Evolutionary conservation across 2,888 invertebrate species (phyloP), one percentile per base, ranked within the genome.

Genomic region (Tipula confusa): DNA sequence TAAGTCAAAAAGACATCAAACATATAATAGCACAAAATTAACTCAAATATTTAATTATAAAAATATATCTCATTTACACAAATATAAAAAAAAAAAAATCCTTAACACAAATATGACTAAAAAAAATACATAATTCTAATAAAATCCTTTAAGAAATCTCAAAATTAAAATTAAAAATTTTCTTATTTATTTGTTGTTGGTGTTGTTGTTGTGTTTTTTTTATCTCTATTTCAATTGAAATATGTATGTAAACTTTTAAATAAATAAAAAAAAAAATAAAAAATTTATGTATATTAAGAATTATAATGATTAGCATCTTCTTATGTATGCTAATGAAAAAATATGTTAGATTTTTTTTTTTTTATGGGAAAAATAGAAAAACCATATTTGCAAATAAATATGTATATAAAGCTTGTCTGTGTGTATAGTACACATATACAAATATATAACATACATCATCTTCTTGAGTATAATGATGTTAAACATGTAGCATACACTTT

Each of bases 31-130:
- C 64, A 64, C 64, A 64, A 64, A 64, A 64, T 64, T 64, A 64
- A 64, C 64, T 64, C 64, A 64, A 64, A 64, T 64, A 64, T 64
- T 64, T 64, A 64, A 64, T 64, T 64, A 64, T 18, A 64, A 64
- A 64, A 64, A 64, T 64, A 64, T 64, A 64, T 64, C 64, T 64
- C 64, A 64, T 64, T 64, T 64, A 64, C 64, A 64, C 64, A 64
- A 64, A 64, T 64, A 64, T 64, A 64, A 64, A 11, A 33, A 33
- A 33, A 33, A 33, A 33, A 33, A 64, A 64, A 64, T 64, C 64
- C 64, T 64, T 64, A 64, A 64, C 64, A 64, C 64, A 64, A 64
- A 64, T 64, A 64, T 24, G 64, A 64, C 64, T 64, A 18, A 18
- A 64, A 64, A 64, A 24, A 24, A 24, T 18, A 9, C 1, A n/a